A percentile compares a stretch with the other conserved stretches of the same genome.
These are phyloP conservation scores for Scaptomyza tumidula DNA, from an alignment of 2,888 invertebrate species.

Conservation along the genomic window DNA sequence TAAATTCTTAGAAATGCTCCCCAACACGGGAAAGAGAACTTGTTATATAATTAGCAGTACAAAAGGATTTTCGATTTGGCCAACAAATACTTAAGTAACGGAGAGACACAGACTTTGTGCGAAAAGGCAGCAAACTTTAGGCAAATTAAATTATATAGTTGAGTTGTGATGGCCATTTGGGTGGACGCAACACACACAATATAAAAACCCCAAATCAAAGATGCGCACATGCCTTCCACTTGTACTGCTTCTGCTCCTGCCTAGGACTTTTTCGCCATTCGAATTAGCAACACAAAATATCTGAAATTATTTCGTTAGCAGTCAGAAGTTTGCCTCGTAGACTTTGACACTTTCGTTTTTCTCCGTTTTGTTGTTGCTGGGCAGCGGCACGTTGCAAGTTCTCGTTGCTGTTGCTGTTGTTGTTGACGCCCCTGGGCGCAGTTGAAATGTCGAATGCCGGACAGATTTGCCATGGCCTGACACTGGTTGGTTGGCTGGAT, in stretches of 20 bases:
- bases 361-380: slow-evolving; percentile 31
- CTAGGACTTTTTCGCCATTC: slow-evolving; percentile 34
- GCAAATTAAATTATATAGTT: slow-evolving; percentile 76
- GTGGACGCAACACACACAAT: too few species aligned
- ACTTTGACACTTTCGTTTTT: slow-evolving; percentile 77
- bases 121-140: slow-evolving; percentile 54
- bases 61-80: slow-evolving; percentile 61
- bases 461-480: slow-evolving; percentile 51
- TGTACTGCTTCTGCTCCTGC: slow-evolving; percentile 8
- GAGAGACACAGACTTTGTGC: not conserved
- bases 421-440: slow-evolving; percentile 66
- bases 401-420: slow-evolving; percentile 17
- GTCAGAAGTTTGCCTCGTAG: slow-evolving; percentile 66
- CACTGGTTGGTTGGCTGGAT: slow-evolving; percentile 1
- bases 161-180: slow-evolving; percentile 48
- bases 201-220: slow-evolving; percentile 46
- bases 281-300: slow-evolving; percentile 81
- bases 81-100: slow-evolving; percentile 36
- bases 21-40: slow-evolving; percentile 17
- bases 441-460: slow-evolving; percentile 60
- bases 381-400: slow-evolving; percentile 55
- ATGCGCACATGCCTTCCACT: slow-evolving; percentile 13
- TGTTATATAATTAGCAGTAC: slow-evolving; percentile 69
- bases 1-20: slow-evolving; percentile 10
- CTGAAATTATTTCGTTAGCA: slow-evolving; percentile 76